Conservation (phyloP, 2,113 vertebrate species). For the Nothoprocta perdicaria region DNA sequence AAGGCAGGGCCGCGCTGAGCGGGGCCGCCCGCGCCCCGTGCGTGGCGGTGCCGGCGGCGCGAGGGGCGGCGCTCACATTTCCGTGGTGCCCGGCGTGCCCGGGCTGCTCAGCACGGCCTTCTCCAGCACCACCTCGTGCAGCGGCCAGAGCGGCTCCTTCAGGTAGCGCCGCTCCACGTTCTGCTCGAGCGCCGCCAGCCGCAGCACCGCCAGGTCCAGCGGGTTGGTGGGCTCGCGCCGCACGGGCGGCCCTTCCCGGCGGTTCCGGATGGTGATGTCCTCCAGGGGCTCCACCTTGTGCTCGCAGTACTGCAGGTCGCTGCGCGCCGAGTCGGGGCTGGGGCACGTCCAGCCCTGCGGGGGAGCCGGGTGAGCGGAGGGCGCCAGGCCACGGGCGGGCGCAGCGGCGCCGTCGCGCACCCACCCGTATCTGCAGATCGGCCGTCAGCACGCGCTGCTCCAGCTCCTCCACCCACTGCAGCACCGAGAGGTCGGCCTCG, state of each 20-base stretch:
- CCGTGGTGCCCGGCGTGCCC: constrained; percentile 51
- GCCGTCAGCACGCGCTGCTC: constrained; percentile 90
- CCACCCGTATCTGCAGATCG: constrained; percentile 91
- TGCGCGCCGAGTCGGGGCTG: constrained; percentile 86
- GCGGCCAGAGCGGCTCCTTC: constrained; percentile 92
- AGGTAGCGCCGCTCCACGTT: constrained; percentile 94
- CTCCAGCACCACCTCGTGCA: constrained; percentile 87
- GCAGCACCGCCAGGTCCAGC: constrained; percentile 88
- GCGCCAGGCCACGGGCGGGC: accelerated
- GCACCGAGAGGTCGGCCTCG: constrained; percentile 84
- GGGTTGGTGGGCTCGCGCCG: constrained; percentile 87
- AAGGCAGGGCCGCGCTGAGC: not conserved
- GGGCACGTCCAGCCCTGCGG: constrained; percentile 88
- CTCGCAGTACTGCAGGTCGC: constrained; percentile 90
- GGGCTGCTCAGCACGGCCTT: constrained; percentile 78
- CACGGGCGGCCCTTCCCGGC: constrained; percentile 85
- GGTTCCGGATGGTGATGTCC: constrained; percentile 86
- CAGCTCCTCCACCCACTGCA: constrained; percentile 94
- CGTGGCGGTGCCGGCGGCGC: too few species aligned
- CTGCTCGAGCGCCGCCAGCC: constrained; percentile 88
- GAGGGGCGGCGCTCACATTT: constrained; percentile 72
- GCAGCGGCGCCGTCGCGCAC: accelerated
- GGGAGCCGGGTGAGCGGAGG: not conserved
- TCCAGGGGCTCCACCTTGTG: constrained; percentile 86
- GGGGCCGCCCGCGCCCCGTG: too few species aligned